Conservation (phyloP, 2,113 vertebrate species). For the Rhagologus leucostigma region DNA sequence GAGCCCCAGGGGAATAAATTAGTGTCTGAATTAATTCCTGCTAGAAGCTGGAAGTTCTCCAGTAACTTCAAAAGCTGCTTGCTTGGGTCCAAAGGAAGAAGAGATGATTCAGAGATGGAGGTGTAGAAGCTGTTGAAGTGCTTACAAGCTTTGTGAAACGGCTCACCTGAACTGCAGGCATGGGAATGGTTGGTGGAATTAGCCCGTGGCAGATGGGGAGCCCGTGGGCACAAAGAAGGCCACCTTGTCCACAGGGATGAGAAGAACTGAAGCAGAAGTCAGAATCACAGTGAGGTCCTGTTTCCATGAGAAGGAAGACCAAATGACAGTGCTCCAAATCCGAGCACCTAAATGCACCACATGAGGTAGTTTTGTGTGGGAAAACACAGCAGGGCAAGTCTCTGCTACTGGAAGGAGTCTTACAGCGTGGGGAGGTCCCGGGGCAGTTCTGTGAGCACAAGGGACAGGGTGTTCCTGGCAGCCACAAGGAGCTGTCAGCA, state of each 20-base stretch:
- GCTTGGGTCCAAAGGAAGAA: not conserved
- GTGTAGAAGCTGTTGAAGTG: not conserved
- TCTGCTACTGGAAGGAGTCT: not conserved
- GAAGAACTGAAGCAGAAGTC: not conserved
- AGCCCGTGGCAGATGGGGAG: not conserved
- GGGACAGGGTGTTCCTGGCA: accelerated
- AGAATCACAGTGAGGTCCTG: not conserved
- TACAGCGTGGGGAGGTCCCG: not conserved
- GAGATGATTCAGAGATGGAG: not conserved
- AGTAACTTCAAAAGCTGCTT: not conserved
- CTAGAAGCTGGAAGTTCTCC: not conserved
- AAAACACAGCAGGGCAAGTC: not conserved
- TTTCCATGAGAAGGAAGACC: not conserved
- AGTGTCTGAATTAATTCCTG: not conserved
- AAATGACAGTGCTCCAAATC: not conserved
- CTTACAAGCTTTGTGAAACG: not conserved
- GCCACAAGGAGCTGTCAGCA: not conserved
- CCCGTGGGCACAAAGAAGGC: accelerated
- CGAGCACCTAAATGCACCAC: not conserved
- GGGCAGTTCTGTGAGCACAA: accelerated
- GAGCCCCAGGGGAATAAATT: not conserved
- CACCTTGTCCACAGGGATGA: accelerated
- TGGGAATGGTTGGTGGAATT: not conserved
- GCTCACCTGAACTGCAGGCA: not conserved
- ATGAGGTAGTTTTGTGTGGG: not conserved